phyloP scores from a whole-genome alignment of 2,113 vertebrate species.

The Lagopus leucura region DNA sequence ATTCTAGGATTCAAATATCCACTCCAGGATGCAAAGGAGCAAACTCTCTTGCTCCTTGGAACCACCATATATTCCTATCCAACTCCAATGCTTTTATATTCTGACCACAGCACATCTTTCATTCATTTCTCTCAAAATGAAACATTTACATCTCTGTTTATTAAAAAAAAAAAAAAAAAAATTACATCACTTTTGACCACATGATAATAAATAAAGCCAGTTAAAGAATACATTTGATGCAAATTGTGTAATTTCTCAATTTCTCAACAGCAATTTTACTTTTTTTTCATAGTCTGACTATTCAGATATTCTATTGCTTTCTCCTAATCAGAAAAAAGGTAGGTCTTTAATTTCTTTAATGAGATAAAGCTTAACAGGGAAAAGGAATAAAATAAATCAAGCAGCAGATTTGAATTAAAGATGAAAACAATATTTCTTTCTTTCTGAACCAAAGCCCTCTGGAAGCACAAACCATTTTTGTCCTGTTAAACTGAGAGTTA shows the following conservation, averaged over 20 bases:
- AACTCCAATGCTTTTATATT: fast-evolving
- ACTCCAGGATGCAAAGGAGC: not conserved
- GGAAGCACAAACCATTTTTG: not conserved
- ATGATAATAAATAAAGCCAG: not conserved
- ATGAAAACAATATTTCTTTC: not conserved
- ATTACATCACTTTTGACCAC: not conserved
- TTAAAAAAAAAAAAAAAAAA: not conserved
- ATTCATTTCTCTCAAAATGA: not conserved
- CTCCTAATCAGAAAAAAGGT: not conserved
- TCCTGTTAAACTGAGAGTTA: not conserved
- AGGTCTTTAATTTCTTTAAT: not conserved
- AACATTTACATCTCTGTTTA: not conserved
- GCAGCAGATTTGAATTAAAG: not conserved
- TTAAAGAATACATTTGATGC: not conserved
- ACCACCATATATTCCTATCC: not conserved
- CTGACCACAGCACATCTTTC: not conserved
- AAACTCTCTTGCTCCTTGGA: not conserved
- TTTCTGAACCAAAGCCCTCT: not conserved
- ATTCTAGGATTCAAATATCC: not conserved
- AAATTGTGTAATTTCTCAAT: not conserved
- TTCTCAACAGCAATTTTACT: not conserved
- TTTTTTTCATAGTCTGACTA: not conserved
- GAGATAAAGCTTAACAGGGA: not conserved
- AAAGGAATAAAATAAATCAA: not conserved
- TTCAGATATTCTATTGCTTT: not conserved